A percentile compares a stretch with the other conserved stretches of the same genome.
These are phyloP conservation scores for Toxonevra muliebris DNA, from an alignment of 2,888 invertebrate genomes.

Conservation along the genomic window DNA sequence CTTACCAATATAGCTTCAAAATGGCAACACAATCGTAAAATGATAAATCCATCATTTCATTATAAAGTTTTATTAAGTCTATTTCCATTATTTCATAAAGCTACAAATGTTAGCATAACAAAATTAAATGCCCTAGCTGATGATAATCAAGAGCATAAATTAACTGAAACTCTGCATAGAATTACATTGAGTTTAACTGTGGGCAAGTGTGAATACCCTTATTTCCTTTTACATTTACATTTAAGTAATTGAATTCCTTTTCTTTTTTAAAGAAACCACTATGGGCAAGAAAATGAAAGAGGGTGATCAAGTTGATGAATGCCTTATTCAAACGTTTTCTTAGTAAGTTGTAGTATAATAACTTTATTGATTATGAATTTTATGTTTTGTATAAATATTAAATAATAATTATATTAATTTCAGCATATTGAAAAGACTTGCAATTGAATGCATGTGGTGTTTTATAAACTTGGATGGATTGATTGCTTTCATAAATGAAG, in stretches of 20 bases:
- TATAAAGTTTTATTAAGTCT: constrained; percentile 36
- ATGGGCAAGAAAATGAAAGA: constrained; percentile 38
- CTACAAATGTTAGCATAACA: constrained; percentile 25
- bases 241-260: neutral
- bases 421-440: neutral
- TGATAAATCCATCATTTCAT: constrained; percentile 38
- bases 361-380: too few species aligned
- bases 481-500: neutral
- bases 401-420: neutral
- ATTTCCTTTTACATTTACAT: neutral
- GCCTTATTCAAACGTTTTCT: constrained; percentile 19
- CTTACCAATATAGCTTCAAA: constrained; percentile 3
- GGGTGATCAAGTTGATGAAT: constrained; percentile 32
- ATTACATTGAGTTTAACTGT: constrained; percentile 29
- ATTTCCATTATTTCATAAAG: constrained; percentile 38
- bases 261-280: constrained; percentile 37
- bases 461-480: neutral
- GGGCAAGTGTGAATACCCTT: constrained; percentile 21
- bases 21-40: constrained; percentile 37
- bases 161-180: constrained; percentile 28
- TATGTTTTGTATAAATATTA: neutral
- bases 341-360: constrained; percentile 22
- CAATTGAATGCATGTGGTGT: neutral
- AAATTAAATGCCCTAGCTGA: constrained; percentile 30
- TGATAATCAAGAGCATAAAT: constrained; percentile 19